Conservation (phyloP, 1,140 invertebrate species). For the Formica exsecta region DNA sequence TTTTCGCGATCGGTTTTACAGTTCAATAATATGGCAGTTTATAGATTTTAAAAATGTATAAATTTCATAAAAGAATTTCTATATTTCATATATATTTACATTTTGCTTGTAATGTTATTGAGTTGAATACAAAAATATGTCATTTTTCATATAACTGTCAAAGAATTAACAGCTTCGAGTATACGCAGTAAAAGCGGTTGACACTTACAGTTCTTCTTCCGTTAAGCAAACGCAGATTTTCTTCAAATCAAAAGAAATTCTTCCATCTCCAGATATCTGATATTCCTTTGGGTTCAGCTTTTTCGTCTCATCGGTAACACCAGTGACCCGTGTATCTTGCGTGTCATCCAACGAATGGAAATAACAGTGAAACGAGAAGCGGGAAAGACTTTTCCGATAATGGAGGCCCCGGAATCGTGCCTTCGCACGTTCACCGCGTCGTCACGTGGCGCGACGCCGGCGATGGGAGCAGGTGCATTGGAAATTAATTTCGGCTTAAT, state of each 20-base stretch:
- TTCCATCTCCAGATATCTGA: not conserved
- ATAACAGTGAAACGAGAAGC: conserved; percentile 73
- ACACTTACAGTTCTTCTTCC: conserved; percentile 33
- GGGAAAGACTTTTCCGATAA: conserved; percentile 79
- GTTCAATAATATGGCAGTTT: not conserved
- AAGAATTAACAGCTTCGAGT: not conserved
- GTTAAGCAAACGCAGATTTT: conserved; percentile 51
- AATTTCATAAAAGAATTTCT: not conserved
- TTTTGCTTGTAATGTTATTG: not conserved
- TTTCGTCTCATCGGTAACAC: conserved; percentile 49
- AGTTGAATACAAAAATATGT: not conserved
- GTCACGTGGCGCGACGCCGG: conserved; percentile 48
- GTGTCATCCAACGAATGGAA: conserved; percentile 48
- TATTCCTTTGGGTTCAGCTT: conserved; percentile 52
- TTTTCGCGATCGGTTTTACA: not conserved
- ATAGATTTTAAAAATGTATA: not conserved
- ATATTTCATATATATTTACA: not conserved
- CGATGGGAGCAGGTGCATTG: conserved; percentile 76
- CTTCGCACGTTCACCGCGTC: conserved; percentile 41
- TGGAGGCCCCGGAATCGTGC: conserved; percentile 70
- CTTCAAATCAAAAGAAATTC: conserved; percentile 16
- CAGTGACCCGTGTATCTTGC: conserved; percentile 3
- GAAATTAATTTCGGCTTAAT: conserved; percentile 81
- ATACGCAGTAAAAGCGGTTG: not conserved
- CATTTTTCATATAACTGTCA: not conserved